Percentiles rank a stretch among this genome's conserved stretches.
These are phyloP conservation scores for Alcedo quadribrachys DNA, from an alignment of 2,797 vertebrate species.

Conservation along the genomic window DNA sequence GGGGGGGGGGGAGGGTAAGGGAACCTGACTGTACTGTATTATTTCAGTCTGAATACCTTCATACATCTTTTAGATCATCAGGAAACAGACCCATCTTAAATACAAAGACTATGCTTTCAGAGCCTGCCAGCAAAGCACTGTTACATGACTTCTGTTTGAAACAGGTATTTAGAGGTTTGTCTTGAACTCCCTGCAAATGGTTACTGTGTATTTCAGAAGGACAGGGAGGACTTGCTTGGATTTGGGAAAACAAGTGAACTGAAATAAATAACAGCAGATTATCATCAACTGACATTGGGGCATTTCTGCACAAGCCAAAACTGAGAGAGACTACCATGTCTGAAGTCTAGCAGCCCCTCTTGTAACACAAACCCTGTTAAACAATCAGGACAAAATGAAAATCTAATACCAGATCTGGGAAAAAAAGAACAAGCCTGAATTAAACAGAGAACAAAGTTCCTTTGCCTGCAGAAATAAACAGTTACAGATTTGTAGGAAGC, in stretches of 20 bases:
- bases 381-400: neutral
- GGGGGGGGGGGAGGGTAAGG: neutral
- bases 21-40: neutral
- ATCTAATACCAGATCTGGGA: neutral
- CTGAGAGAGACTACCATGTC: neutral
- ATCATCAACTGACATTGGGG: neutral
- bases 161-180: neutral
- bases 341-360: neutral
- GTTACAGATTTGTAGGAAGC: neutral
- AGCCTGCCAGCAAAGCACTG: neutral
- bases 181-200: neutral
- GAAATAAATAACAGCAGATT: accelerated
- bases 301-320: neutral
- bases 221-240: neutral
- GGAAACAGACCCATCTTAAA: neutral
- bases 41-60: neutral
- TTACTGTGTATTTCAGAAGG: neutral
- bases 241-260: neutral
- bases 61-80: neutral
- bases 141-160: neutral
- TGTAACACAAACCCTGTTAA: neutral
- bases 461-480: neutral
- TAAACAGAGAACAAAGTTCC: neutral
- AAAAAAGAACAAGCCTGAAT: neutral
- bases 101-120: neutral